Percentiles rank a stretch among this genome's conserved stretches.
phyloP scores from a whole-genome alignment of 2,113 vertebrate genomes.

The Eidolon helvum region DNA sequence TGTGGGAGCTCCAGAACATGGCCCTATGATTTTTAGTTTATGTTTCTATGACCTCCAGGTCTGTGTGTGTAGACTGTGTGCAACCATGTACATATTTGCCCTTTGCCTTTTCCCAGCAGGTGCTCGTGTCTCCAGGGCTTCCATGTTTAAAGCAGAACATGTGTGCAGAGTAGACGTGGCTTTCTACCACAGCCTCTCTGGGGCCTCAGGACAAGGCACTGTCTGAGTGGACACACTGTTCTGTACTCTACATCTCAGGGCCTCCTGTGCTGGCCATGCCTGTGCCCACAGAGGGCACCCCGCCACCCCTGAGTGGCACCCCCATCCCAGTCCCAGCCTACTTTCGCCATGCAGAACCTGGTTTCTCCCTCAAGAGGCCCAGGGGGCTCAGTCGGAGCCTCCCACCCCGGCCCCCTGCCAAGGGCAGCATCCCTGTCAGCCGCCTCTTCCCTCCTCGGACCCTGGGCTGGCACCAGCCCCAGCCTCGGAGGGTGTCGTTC shows the following conservation, averaged over 20 bases:
- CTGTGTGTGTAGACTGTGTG: not conserved
- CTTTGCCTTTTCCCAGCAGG: not conserved
- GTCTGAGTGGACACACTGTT: not conserved
- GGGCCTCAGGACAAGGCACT: not conserved
- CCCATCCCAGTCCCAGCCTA: conserved; percentile 88
- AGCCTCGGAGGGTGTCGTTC: conserved; percentile 87
- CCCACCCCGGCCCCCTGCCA: conserved; percentile 86
- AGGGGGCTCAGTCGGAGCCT: conserved; percentile 83
- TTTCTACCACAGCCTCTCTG: not conserved
- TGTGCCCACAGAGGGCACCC: conserved; percentile 79
- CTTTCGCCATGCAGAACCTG: conserved; percentile 89
- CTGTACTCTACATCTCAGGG: not conserved
- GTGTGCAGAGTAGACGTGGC: not conserved
- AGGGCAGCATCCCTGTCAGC: conserved; percentile 85
- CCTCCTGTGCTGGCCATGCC: conserved; percentile 80
- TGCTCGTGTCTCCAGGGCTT: not conserved
- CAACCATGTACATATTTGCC: not conserved
- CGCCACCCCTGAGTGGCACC: conserved; percentile 73
- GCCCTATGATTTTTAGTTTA: not conserved
- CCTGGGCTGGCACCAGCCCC: conserved; percentile 80
- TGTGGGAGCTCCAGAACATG: not conserved
- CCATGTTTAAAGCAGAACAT: not conserved
- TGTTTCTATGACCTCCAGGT: not conserved
- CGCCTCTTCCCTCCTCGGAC: conserved; percentile 86
- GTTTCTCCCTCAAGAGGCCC: conserved; percentile 90